Conservation (phyloP, 2,888 invertebrate genomes). For the Abrostola tripartita region DNA sequence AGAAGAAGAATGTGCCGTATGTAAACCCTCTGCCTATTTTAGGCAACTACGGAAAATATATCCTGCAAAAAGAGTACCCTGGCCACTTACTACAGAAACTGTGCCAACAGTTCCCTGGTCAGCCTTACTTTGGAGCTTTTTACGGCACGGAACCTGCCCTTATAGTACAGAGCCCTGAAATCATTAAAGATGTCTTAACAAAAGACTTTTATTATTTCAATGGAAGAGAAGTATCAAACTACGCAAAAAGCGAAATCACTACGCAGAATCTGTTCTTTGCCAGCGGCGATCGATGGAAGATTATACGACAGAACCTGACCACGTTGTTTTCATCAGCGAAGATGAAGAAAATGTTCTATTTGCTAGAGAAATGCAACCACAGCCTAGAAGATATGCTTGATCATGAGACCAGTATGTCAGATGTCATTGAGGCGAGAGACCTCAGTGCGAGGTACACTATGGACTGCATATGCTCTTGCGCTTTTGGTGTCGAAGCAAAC, state of each 20-base stretch:
- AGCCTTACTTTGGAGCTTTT: constrained; percentile 71
- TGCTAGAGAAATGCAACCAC: constrained; percentile 66
- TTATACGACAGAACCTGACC: constrained; percentile 72
- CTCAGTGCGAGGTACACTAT: constrained; percentile 70
- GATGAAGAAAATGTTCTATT: constrained; percentile 77
- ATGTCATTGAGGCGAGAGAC: constrained; percentile 59
- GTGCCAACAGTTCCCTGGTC: constrained; percentile 66
- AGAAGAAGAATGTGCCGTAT: constrained; percentile 64
- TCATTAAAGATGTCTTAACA: constrained; percentile 69
- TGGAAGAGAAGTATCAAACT: constrained; percentile 67
- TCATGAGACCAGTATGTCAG: constrained; percentile 45
- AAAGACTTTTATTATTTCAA: constrained; percentile 78
- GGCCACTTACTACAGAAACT: constrained; percentile 61
- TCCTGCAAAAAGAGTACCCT: constrained; percentile 61
- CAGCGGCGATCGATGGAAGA: constrained; percentile 75
- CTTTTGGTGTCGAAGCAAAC: constrained; percentile 72
- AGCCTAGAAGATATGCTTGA: constrained; percentile 66
- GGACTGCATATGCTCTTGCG: constrained; percentile 72
- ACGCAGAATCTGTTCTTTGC: constrained; percentile 67
- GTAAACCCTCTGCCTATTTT: constrained; percentile 64
- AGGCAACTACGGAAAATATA: constrained; percentile 70
- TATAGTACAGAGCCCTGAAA: constrained; percentile 71
- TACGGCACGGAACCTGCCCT: constrained; percentile 74
- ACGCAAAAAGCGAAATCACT: constrained; percentile 63
- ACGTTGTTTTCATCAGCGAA: constrained; percentile 75